phyloP scores from a whole-genome alignment of 2,113 vertebrate genomes.

The Eidolon helvum region DNA sequence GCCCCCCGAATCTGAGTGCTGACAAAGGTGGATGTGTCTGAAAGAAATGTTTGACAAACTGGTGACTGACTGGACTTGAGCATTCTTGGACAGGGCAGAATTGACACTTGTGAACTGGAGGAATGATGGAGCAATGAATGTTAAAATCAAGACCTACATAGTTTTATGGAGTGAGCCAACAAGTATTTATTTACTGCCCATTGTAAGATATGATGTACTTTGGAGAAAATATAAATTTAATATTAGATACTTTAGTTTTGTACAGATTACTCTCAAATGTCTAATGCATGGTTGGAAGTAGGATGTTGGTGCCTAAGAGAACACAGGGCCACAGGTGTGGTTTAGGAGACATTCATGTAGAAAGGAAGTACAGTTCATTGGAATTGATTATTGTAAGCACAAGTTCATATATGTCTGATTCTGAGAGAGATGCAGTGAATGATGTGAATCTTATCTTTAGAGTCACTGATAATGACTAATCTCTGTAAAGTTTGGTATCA shows the following conservation, averaged over 20 bases:
- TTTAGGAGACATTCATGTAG: neutral
- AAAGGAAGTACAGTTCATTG: neutral
- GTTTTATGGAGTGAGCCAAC: neutral
- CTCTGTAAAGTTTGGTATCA: neutral
- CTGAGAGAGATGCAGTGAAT: neutral
- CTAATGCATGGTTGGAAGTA: neutral
- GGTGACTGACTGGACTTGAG: neutral
- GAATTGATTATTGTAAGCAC: neutral
- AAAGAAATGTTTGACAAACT: slow-evolving; percentile 38
- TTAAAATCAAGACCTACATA: neutral
- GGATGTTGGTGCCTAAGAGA: neutral
- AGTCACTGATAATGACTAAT: neutral
- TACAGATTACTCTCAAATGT: neutral
- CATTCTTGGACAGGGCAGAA: neutral
- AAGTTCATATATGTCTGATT: neutral
- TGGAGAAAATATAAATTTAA: neutral
- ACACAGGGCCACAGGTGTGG: neutral
- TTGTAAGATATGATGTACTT: neutral
- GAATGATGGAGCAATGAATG: neutral
- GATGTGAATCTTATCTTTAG: neutral
- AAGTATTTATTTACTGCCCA: neutral
- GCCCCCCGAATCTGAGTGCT: neutral
- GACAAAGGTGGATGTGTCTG: neutral
- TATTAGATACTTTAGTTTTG: slow-evolving; percentile 5
- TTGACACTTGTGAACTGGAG: neutral